A percentile compares a stretch with the other conserved stretches of the same genome.
Conservation (phyloP, 2,888 invertebrate genomes). For the Nysson spinosus region DNA sequence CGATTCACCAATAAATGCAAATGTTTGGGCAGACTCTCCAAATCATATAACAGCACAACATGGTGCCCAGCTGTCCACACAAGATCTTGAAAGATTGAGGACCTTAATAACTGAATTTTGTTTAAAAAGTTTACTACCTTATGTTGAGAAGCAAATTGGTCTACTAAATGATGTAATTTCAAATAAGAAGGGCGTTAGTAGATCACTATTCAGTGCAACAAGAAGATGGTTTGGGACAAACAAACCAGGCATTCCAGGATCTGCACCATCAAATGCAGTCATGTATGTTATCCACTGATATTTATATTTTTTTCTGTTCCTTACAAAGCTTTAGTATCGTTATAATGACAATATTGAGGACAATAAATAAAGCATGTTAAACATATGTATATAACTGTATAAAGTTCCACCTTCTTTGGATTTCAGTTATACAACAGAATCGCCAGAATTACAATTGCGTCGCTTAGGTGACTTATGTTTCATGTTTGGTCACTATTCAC, state of each 20-base stretch:
- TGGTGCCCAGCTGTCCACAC: conserved; percentile 86
- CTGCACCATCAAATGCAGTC: conserved; percentile 86
- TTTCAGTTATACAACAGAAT: conserved; percentile 87
- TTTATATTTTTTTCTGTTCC: conserved; percentile 10
- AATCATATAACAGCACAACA: conserved; percentile 81
- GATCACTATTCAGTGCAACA: conserved; percentile 95
- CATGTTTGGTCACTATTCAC: conserved; percentile 94
- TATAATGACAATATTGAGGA: conserved; percentile 1
- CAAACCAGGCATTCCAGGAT: conserved; percentile 85
- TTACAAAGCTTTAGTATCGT: neutral
- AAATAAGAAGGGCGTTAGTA: conserved; percentile 94
- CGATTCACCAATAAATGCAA: conserved; percentile 77
- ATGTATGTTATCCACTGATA: conserved; percentile 80
- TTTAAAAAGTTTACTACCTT: conserved; percentile 90
- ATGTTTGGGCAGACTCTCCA: conserved; percentile 81
- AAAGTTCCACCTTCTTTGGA: conserved; percentile 41
- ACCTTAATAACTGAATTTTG: conserved; percentile 93
- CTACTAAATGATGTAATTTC: conserved; percentile 88
- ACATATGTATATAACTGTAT: conserved; percentile 34
- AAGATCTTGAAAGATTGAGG: conserved; percentile 91
- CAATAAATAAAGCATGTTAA: neutral
- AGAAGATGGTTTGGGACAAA: conserved; percentile 96
- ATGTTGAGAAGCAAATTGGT: conserved; percentile 92
- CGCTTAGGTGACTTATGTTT: conserved; percentile 97
- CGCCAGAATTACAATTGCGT: conserved; percentile 94